Evolutionary conservation across 1,140 invertebrate species (phyloP), one percentile per base, ranked within the genome.

Genomic region (Drosophila pseudoobscura): DNA sequence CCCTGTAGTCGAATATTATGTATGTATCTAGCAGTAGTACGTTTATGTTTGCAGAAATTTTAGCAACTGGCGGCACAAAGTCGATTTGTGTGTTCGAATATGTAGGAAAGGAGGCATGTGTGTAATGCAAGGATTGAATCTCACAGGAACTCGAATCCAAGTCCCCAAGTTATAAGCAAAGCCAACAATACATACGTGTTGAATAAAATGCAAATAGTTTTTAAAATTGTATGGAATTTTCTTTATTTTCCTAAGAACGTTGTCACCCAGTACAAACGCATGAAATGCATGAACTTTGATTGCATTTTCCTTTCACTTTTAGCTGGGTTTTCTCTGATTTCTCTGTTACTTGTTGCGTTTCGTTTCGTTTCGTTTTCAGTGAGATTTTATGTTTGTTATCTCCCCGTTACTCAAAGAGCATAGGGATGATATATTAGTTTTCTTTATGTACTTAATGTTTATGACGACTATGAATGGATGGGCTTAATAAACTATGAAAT

Each of bases 401-500:
- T 26, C 35, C 35, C 35, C 35, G 35, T 13, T 39, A 39, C 35
- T 39, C 35, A 39, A 13, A 39, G 35, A 39, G 35, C 5, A 39
- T 39, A 1, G 35, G 35, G 35, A 39, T 39, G 35, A 39, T 39
- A 39, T 63, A 41, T 49, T 51, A 63, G 47, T 64, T 68, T 44
- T 82, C 66, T 61, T 39, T 39, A 78, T 87, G 63, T 75, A 83
- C 83, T 87, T 85, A 85, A 85, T 85, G 78, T 82, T 85, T 88
- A 85, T 85, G 82, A 85, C 82, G 82, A 85, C 82, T 88, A 80
- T 85, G 82, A 85, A 85, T 85, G 82, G 82, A 85, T 85, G 82
- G 83, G 78, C 82, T 87, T 85, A 85, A 85, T 78, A 85, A 88
- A 88, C 82, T 85, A 85, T 85, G 83, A 88, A 88, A 75, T 88